Base-by-base conservation (phyloP, 2,888 invertebrate genomes). In the Clistopyga incitator region DNA sequence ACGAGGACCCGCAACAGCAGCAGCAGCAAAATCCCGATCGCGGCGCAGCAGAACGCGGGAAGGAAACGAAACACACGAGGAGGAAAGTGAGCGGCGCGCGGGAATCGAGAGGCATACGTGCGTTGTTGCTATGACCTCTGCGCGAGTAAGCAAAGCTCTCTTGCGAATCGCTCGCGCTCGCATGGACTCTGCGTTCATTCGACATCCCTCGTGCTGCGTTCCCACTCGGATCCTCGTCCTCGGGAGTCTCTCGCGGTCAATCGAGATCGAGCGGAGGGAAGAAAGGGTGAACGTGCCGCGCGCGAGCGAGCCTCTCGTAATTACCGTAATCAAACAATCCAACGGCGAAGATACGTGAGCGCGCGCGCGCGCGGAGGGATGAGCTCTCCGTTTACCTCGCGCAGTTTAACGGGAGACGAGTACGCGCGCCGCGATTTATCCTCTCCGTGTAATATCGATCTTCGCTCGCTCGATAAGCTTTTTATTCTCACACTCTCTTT, bases 261-360 rank as follows among this genome's bases (percentile, higher is more conserved):
- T 78, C 56, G 59, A 64, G n/a, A n/a, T n/a, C 20, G 72, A 47
- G 70, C 61, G 61, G 67, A 18, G 54, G 23, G 45, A 56, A 65
- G 29, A 61, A 42, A 54, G n/a, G 67, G 42, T 67, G 56, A 67
- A 74, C 56, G 77, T 65, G 78, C 75, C 52, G 72, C 47, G 81
- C 68, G 84, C 82, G 77, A 84, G 77, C 85, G 86, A 78, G 84
- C 84, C 82, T 87, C 87, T 87, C 87, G 89, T 89, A 91, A 92
- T 92, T 91, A 91, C 89, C 90, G 86, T 89, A 89, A 89, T 90
- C 90, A 90, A 91, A 91, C 90, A 91, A 91, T 90, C 88, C 88
- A 86, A 85, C 82, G 78, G 84, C 70, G 88, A 88, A 81, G 85
- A 76, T 84, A 82, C 70, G 71, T 20, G 78, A 82, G 74, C 67